Evolutionary conservation across 1,140 invertebrate species (phyloP).

Genomic region (Drosophila micromelanica): DNA sequence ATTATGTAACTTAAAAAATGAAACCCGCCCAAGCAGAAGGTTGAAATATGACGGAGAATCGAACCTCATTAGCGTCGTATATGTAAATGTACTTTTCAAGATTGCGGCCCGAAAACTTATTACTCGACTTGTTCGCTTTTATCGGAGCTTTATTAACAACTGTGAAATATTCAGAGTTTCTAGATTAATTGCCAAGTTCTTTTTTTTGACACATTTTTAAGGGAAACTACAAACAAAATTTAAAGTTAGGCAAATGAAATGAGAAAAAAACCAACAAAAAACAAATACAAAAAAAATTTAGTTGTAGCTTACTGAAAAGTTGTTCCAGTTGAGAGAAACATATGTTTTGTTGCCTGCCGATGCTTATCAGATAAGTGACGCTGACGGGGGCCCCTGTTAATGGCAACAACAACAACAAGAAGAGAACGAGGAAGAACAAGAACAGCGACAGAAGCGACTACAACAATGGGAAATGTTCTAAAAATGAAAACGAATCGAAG

Average conservation of each 20-base stretch:
- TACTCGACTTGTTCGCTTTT: not conserved
- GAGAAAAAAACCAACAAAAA: not conserved
- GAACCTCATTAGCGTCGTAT: slow-evolving; percentile 3
- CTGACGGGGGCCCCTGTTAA: slow-evolving; percentile 21
- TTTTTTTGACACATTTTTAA: not conserved
- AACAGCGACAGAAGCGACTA: slow-evolving; percentile 20
- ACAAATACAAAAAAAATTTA: slow-evolving; percentile 7
- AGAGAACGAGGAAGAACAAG: not conserved
- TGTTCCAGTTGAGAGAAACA: slow-evolving; percentile 41
- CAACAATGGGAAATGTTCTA: slow-evolving; percentile 34
- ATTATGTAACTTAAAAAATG: too few species aligned
- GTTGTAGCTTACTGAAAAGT: slow-evolving; percentile 19
- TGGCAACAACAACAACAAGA: not conserved
- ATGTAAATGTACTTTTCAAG: not conserved
- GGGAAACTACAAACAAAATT: not conserved
- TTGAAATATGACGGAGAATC: not conserved
- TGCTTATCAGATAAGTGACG: slow-evolving; percentile 51
- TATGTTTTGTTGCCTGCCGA: slow-evolving; percentile 44
- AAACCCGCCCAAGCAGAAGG: not conserved
- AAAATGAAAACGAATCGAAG: slow-evolving; percentile 37
- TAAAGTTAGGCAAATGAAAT: not conserved
- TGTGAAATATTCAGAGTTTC: slow-evolving; percentile 15
- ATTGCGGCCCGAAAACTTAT: not conserved
- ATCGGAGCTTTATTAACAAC: slow-evolving; percentile 14
- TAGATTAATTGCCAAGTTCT: slow-evolving; percentile 11